Percentiles rank a stretch among this genome's conserved stretches.
These are phyloP conservation scores for Lordiphosa fenestrarum DNA, from an alignment of 2,888 invertebrate species.

Conservation along the genomic window DNA sequence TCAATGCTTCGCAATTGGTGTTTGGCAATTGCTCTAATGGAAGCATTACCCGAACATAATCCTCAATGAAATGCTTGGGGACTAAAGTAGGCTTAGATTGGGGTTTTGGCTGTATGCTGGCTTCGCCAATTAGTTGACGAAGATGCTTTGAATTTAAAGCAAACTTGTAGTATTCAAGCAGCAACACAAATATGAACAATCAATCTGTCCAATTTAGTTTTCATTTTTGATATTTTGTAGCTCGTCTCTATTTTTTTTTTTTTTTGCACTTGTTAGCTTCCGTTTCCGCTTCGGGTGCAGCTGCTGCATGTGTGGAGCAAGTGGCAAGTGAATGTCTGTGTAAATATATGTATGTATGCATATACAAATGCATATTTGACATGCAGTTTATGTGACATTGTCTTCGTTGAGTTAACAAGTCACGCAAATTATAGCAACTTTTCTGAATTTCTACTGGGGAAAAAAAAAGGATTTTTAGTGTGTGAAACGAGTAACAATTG, in stretches of 20 bases:
- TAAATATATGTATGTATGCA: not conserved
- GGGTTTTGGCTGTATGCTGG: too few species aligned
- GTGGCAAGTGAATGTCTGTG: constrained; percentile 7
- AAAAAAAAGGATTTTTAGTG: not conserved
- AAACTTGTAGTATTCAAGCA: not conserved
- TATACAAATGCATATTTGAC: constrained; percentile 27
- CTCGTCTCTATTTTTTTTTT: constrained; percentile 1
- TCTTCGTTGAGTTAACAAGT: constrained; percentile 36
- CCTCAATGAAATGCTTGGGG: not conserved
- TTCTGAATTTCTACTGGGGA: constrained; percentile 4
- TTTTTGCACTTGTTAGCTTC: constrained; percentile 26
- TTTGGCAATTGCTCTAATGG: constrained; percentile 1
- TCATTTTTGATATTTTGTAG: constrained; percentile 8
- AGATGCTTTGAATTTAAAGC: too few species aligned
- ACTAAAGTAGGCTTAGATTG: too few species aligned
- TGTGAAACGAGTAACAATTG: not conserved
- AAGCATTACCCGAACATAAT: constrained; percentile 5
- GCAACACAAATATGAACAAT: constrained; percentile 35
- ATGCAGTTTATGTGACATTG: constrained; percentile 25
- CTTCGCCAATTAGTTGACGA: too few species aligned
- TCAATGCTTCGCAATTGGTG: not conserved
- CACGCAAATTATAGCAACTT: constrained; percentile 33
- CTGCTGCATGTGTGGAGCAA: constrained; percentile 16
- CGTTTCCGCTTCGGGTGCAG: constrained; percentile 21
- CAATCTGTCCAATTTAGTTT: constrained; percentile 25